Evolutionary conservation across 1,140 invertebrate species (phyloP).

Genomic region (Drosophila parvula): DNA sequence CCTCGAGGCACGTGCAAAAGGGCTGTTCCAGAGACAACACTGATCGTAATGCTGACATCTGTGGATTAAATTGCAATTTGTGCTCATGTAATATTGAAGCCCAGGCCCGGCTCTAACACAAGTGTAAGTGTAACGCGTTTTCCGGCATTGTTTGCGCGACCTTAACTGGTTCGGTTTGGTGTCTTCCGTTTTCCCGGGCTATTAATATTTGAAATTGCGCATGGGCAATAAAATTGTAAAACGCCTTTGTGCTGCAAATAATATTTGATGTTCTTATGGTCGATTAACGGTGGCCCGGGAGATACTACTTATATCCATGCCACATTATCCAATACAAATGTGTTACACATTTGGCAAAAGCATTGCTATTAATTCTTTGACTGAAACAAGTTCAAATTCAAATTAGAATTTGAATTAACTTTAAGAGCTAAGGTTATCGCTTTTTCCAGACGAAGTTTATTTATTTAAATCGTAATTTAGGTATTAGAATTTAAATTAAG

Average conservation of each 20-base stretch:
- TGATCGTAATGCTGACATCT: slow-evolving; percentile 84
- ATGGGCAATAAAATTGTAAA: slow-evolving; percentile 76
- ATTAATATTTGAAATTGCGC: slow-evolving; percentile 76
- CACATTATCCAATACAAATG: slow-evolving; percentile 7
- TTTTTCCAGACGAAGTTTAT: background rate
- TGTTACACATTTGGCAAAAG: background rate
- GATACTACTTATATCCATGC: too few species aligned
- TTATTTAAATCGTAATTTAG: background rate
- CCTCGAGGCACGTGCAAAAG: slow-evolving; percentile 68
- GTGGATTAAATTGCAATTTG: slow-evolving; percentile 84
- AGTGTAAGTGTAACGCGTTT: slow-evolving; percentile 43
- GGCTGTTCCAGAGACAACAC: slow-evolving; percentile 58
- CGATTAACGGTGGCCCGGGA: slow-evolving; percentile 51
- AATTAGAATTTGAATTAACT: too few species aligned
- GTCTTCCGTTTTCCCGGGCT: slow-evolving; percentile 42
- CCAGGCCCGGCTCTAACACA: too few species aligned
- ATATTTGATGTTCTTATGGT: slow-evolving; percentile 78
- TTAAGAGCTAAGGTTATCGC: too few species aligned
- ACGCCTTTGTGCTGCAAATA: slow-evolving; percentile 57
- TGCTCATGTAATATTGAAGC: slow-evolving; percentile 83
- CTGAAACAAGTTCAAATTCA: too few species aligned
- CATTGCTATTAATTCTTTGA: background rate
- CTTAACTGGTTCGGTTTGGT: slow-evolving; percentile 38
- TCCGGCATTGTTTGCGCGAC: slow-evolving; percentile 49
- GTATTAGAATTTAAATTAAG: too few species aligned